Base-by-base conservation (phyloP, 2,113 vertebrate genomes). In the Phycodurus eques region DNA sequence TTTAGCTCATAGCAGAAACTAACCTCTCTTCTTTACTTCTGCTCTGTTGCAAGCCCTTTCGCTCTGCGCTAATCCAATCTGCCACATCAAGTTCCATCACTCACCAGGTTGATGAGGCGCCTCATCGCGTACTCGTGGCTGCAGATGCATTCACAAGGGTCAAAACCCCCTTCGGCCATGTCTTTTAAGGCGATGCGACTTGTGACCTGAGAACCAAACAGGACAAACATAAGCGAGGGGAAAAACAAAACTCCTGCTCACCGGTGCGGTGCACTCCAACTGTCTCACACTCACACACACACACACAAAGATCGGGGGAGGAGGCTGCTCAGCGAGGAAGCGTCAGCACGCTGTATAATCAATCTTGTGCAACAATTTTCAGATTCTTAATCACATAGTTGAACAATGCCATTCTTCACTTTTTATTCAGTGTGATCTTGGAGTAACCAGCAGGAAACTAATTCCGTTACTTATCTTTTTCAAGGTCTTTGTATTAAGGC, bases 131-230 rank as follows among this genome's bases (percentile, higher is more conserved):
- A 92, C 87, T 98, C 96, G 76, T 98, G 96, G 0, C 94, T 95
- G 92, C 98, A 99, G 88, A 99, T 92, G 85, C 97, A 99, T 92
- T 98, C 98, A 79, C 97, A 99, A 35, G 96, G 96, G 92, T 99
- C 98, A 82, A 94, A 99, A 78, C 95, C 96, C 80, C 95, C 97
- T 89, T 99, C 96, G 59, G 96, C 98, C 98, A 99, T 99, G 88
- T 87, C 85, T 90, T 79, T 74, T 79, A 83, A 56, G 59, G 42
- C 2, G 63, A 4, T 57, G 76, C 68, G 68, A 77, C 73, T 83
- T 85, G 76, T 68, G 70, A 77, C 73, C 84, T 85, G 62, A 60
- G 11, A 72, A 69, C 31, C n/a, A 74, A 76, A 59, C 39, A 54
- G 63, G 66, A 68, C 12, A 20, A 4, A 49, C 42, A 51, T 20